Evolutionary conservation across 2,113 vertebrate genomes (phyloP), one percentile per base, ranked within the genome.

Genomic region (Nothocercus julius): DNA sequence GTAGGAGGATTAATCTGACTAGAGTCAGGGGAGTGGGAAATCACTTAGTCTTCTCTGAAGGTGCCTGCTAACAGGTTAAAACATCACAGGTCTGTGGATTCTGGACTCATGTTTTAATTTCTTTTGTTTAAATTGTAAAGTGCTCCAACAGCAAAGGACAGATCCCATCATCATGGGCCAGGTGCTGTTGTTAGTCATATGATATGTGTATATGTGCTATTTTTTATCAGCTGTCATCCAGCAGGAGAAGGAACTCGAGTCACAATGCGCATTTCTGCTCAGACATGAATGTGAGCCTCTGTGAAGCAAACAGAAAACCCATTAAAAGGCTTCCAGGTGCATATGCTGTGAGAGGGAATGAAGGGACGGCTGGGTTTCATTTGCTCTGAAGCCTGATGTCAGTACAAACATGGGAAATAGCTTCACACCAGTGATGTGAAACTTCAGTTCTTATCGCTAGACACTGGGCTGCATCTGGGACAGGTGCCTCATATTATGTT

Each of bases 221-320:
- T 96, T 96, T 97, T 95, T 95, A 97, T 97, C 96, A 90, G 87
- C 93, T 95, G 91, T 96, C 93, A 91, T 95, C 87, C 91, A 83
- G 76, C 85, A 78, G 64, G 67, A 95, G 92, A 92, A 82, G 68
- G 68, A 83, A 73, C 81, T 95, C 87, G 86, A 95, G 85, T 81
- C 93, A 77, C 91, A 95, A 89, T 87, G 87, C 90, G 47, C 51
- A 4, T 78, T 92, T 92, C 87, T 95, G 85, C 91, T 87, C 85
- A 89, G 95, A 75, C 95, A 95, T 62, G 94, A 97, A 95, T 80
- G n/a, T 13, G 85, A 96, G 91, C 93, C 93, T 80, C 87, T 94
- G 87, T 95, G 94, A 95, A 90, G 93, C 93, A 91, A 95, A 95
- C 94, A 95, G 87, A 95, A 95, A 95, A 85, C 59, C 91, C 77